Conservation (phyloP, 2,888 invertebrate genomes). For the Taphrorychus bicolor region DNA sequence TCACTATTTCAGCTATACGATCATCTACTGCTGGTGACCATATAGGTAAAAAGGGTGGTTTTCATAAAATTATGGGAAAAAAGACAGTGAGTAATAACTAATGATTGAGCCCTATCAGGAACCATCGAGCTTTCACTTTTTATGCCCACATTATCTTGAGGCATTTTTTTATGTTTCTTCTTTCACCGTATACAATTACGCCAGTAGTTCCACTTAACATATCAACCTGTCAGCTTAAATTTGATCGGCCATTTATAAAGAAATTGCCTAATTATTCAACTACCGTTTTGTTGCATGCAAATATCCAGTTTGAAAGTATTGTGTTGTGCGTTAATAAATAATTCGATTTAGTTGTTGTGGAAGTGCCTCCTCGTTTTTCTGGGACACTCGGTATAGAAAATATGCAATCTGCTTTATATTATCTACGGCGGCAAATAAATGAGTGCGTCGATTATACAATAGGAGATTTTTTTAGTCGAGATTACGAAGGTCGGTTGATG, state of each 20-base stretch:
- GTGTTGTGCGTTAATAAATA: neutral
- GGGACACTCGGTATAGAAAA: neutral
- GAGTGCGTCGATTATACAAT: constrained; percentile 16
- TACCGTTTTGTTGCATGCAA: neutral
- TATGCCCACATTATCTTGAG: neutral
- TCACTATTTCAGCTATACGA: neutral
- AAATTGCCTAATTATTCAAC: constrained; percentile 29
- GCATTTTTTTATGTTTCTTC: neutral
- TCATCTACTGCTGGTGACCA: neutral
- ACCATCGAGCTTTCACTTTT: constrained; percentile 14
- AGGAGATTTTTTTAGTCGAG: constrained; percentile 17
- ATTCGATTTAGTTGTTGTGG: neutral
- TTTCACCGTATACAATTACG: neutral
- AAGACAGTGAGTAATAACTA: neutral
- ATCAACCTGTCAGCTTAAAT: constrained; percentile 25
- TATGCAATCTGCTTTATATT: neutral
- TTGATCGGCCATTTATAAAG: constrained; percentile 30
- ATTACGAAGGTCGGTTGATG: constrained; percentile 26
- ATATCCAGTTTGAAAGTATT: neutral
- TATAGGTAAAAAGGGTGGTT: too few relatives aligned
- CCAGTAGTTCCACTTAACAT: constrained; percentile 19
- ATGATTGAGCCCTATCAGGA: neutral
- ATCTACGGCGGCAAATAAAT: neutral
- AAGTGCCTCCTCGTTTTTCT: neutral
- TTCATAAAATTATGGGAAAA: neutral